A percentile compares a stretch with the other conserved stretches of the same genome.
Evolutionary conservation across 2,797 vertebrate species (phyloP).

Genomic region (Catharus ustulatus): DNA sequence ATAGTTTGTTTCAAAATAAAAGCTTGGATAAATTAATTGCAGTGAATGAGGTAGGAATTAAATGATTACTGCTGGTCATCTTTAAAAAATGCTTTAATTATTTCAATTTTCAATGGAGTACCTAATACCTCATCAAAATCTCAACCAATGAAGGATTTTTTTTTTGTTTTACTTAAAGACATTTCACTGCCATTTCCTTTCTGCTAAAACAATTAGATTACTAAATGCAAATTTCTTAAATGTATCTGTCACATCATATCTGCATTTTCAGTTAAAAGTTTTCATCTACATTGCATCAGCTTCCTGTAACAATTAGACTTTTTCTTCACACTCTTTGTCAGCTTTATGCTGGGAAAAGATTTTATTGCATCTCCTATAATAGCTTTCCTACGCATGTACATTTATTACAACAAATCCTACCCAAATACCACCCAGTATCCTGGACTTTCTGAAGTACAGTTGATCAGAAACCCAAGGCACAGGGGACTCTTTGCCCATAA

Average conservation of each 20-base stretch:
- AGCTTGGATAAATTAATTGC: neutral
- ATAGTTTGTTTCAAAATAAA: neutral
- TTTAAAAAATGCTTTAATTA: neutral
- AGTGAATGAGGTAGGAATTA: neutral
- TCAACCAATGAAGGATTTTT: neutral
- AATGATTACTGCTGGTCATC: neutral
- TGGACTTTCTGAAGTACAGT: neutral
- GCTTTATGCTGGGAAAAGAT: neutral
- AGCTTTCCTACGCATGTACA: neutral
- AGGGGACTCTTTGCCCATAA: neutral
- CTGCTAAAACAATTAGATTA: neutral
- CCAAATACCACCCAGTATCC: neutral
- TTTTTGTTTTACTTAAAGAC: neutral
- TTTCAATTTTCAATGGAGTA: neutral
- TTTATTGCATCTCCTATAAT: neutral
- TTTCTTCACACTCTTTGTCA: neutral
- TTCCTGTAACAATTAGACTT: neutral
- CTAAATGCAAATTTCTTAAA: conserved; percentile 21
- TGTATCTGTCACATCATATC: neutral
- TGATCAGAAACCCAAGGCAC: neutral
- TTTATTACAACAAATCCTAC: neutral
- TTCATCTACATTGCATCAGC: conserved; percentile 40
- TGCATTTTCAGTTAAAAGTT: conserved; percentile 10
- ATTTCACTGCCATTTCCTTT: neutral
- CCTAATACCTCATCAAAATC: neutral